Base-by-base conservation (phyloP, 2,113 vertebrate genomes). In the Antechinus stuartii region DNA sequence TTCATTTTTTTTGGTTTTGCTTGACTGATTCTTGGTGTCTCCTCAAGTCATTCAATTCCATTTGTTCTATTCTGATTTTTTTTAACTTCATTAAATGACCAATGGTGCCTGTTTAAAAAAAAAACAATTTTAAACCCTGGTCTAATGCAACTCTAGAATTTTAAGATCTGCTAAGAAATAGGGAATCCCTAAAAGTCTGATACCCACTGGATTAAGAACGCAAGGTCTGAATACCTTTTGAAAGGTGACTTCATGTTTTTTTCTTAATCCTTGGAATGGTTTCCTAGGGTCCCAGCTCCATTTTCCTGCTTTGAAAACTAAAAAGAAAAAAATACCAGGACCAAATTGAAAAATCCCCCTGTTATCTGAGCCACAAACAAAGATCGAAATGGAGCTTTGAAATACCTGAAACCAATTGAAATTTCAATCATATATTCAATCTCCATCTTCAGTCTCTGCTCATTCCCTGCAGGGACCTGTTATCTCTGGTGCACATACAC, bases 381-480 rank as follows among this genome's bases (percentile, higher is more conserved):
- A n/a, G 53, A 90, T 16, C 54, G 35, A 90, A 97, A 97, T 0
- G 24, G 35, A 50, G 11, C 90, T 95, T 91, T 91, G 93, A 95
- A 95, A 94, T 89, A 91, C 25, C 90, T 55, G 50, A 89, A 97
- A 12, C 4, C 92, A 90, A 68, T 23, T 19, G 27, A 3, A 90
- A 91, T 2, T 24, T 30, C 24, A 96, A 91, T 95, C 0, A 0
- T 47, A 0, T 23, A 9, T 3, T 76, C 61, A 76, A n/a, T 76
- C 42, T 42, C 91, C 47, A 46, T 42, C 8, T 91, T 92, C 50
- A 89, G 90, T 8, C 25, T 92, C 90, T 42, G 10, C 0, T 27
- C 56, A 92, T 90, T 95, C 92, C 94, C 91, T 91, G 22, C 46
- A 91, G 93, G 47, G 47, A 95, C 54, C 93, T 56, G 91, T 61